phyloP scores from a whole-genome alignment of 2,888 invertebrate genomes.

The Cephonodes hylas region DNA sequence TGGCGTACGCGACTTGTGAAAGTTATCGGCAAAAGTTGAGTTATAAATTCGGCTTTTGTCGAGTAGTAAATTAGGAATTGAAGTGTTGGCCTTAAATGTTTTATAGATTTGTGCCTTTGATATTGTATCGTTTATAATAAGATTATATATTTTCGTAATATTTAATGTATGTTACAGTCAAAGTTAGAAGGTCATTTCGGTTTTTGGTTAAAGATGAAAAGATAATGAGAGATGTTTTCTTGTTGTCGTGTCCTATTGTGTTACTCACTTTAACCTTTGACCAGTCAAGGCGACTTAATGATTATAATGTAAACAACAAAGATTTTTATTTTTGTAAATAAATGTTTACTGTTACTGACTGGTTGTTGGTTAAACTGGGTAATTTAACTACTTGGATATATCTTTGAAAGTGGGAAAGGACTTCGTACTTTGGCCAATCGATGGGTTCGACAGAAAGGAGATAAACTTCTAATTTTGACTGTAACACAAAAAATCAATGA shows the following conservation, averaged over 20 bases:
- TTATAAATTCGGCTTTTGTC: background rate
- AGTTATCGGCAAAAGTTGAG: background rate
- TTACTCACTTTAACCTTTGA: background rate
- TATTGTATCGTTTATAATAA: background rate
- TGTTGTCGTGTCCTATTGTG: no score
- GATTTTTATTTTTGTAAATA: conserved; percentile 5
- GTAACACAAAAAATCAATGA: background rate
- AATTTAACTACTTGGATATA: no score
- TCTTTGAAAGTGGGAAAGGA: no score
- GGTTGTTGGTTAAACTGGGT: background rate
- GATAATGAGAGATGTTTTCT: no score
- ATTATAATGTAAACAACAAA: conserved; percentile 15
- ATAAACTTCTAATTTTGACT: background rate
- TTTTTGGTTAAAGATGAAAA: background rate
- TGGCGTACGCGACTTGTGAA: background rate
- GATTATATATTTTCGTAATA: conserved; percentile 4
- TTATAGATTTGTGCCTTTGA: conserved; percentile 6
- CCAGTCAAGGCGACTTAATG: conserved; percentile 3
- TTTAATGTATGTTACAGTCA: background rate
- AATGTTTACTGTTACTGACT: conserved; percentile 1
- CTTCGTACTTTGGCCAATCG: background rate
- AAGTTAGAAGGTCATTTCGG: background rate
- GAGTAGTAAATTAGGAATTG: background rate
- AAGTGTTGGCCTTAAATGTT: background rate
- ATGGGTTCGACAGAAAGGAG: background rate